These are phyloP conservation scores for Onychomys torridus DNA, from an alignment of 2,797 vertebrate genomes.

Conservation along the genomic window DNA sequence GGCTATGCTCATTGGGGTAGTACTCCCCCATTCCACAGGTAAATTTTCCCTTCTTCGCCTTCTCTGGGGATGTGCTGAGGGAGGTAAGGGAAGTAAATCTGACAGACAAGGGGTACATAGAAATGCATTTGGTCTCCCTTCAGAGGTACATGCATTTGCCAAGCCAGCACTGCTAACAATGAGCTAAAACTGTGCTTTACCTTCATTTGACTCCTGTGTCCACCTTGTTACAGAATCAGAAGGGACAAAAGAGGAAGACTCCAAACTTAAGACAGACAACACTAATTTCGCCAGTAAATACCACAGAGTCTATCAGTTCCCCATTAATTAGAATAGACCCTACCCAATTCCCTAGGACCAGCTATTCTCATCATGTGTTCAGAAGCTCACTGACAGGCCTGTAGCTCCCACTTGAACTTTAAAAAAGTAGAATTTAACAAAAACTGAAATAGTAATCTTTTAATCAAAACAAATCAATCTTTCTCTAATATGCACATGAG, in stretches of 20 bases:
- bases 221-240: background rate
- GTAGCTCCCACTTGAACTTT: background rate
- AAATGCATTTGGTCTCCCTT: background rate
- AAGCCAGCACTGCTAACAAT: background rate
- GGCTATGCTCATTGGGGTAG: background rate
- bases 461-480: background rate
- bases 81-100: background rate
- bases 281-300: background rate
- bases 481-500: background rate
- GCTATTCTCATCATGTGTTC: background rate
- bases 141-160: background rate
- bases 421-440: background rate
- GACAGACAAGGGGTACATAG: background rate
- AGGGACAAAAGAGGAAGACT: background rate
- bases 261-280: background rate
- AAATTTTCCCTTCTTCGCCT: background rate
- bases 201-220: background rate
- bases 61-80: background rate
- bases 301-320: background rate
- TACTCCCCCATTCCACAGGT: background rate
- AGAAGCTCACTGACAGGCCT: background rate
- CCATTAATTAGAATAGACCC: background rate
- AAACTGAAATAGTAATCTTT: conserved; percentile 6
- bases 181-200: background rate
- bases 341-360: background rate